Percentiles rank a stretch among this genome's conserved stretches.
Evolutionary conservation across 2,113 vertebrate genomes (phyloP).

Genomic region (Thryonomys swinderianus): DNA sequence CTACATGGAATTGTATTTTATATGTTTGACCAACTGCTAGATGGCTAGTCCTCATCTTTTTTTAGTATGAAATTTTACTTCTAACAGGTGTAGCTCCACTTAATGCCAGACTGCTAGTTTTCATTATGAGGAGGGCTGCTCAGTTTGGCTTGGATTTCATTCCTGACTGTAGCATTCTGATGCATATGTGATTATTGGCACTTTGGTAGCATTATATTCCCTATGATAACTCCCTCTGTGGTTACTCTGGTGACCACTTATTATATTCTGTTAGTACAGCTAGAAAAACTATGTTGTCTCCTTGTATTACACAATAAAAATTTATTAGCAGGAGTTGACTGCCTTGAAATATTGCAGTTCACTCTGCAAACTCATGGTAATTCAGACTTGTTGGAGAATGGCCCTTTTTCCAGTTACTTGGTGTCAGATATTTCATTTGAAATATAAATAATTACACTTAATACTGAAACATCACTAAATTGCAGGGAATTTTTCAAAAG

Average conservation of each 20-base stretch:
- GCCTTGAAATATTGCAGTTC: not conserved
- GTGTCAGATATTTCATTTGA: conserved; percentile 24
- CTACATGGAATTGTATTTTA: conserved; percentile 31
- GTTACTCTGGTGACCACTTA: not conserved
- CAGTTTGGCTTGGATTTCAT: conserved; percentile 60
- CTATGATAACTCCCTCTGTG: not conserved
- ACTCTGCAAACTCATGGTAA: conserved; percentile 6
- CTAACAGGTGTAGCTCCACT: conserved; percentile 67
- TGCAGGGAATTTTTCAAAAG: conserved; percentile 25
- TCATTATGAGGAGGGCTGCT: conserved; percentile 49
- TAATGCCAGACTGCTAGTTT: conserved; percentile 52
- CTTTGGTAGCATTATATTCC: not conserved
- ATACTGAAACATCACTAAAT: conserved; percentile 8
- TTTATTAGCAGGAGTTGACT: not conserved
- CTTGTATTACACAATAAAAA: conserved; percentile 16
- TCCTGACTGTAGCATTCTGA: not conserved
- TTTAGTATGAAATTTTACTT: conserved; percentile 66
- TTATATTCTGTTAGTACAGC: not conserved
- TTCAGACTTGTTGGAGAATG: not conserved
- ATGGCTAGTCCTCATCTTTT: conserved; percentile 48
- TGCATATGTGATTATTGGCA: not conserved
- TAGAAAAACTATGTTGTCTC: not conserved
- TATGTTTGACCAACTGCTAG: conserved; percentile 68
- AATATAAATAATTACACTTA: not conserved
- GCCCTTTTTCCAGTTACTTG: conserved; percentile 22